Conservation (phyloP, 2,797 vertebrate species). For the Hydrocynus forskahlii region DNA sequence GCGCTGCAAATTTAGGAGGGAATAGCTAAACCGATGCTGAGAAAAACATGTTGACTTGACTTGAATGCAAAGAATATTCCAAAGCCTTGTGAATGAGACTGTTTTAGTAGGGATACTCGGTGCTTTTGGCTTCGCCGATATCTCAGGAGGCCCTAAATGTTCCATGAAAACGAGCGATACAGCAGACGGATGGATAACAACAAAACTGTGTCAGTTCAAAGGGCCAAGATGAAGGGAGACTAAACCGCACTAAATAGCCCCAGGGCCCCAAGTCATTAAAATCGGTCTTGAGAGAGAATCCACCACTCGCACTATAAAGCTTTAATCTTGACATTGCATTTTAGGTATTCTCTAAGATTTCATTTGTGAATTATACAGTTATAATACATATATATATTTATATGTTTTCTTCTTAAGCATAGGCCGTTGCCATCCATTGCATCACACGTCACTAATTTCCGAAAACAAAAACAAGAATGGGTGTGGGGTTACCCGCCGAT, state of each 20-base stretch:
- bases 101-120: background rate
- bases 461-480: constrained; percentile 68
- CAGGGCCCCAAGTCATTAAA: constrained; percentile 46
- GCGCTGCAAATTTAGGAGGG: background rate
- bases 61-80: too few species aligned
- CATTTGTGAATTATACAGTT: constrained; percentile 9
- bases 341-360: constrained; percentile 53
- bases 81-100: background rate
- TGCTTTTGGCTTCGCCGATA: background rate
- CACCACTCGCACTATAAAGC: background rate
- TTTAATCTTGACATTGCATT: constrained; percentile 56
- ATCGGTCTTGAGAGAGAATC: constrained; percentile 54
- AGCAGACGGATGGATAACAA: background rate
- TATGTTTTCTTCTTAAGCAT: constrained; percentile 50
- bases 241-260: constrained; percentile 45
- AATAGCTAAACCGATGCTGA: too few species aligned
- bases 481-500: constrained; percentile 75
- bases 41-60: too few species aligned
- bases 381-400: background rate
- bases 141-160: constrained; percentile 31
- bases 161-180: background rate
- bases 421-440: constrained; percentile 75
- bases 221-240: constrained; percentile 38
- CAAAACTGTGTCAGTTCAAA: constrained; percentile 47
- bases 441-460: constrained; percentile 75